Percentiles rank a stretch among this genome's conserved stretches.
phyloP scores from a whole-genome alignment of 1,140 invertebrate species.

The Thrips palmi region DNA sequence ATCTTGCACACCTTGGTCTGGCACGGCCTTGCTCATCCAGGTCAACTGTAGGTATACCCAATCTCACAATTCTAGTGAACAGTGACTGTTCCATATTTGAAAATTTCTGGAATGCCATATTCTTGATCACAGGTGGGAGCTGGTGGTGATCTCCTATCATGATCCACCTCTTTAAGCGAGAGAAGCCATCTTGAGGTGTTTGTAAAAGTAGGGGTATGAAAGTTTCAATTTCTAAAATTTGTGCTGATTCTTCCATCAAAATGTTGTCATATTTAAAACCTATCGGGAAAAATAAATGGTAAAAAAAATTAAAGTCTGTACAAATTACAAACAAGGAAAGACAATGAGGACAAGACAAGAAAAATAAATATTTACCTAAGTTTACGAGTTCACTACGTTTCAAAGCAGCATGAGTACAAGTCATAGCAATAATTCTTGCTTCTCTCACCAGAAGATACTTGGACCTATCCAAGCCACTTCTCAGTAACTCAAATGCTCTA shows the following conservation, averaged over 20 bases:
- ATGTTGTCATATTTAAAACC: slow-evolving; percentile 97
- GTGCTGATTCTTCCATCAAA: slow-evolving; percentile 97
- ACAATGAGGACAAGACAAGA: background rate
- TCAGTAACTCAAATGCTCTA: slow-evolving; percentile 86
- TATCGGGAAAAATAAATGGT: slow-evolving; percentile 17
- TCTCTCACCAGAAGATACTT: slow-evolving; percentile 96
- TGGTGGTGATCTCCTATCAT: slow-evolving; percentile 99
- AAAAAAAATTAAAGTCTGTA: slow-evolving; percentile 10
- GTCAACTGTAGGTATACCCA: slow-evolving; percentile 93
- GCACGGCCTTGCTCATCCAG: slow-evolving; percentile 95
- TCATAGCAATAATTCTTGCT: slow-evolving; percentile 99
- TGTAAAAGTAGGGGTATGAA: slow-evolving; percentile 96
- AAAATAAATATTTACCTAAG: slow-evolving; percentile 36
- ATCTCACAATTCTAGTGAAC: slow-evolving; percentile 86
- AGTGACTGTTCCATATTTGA: slow-evolving; percentile 99
- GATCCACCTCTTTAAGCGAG: slow-evolving; percentile 95
- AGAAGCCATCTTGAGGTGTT: slow-evolving; percentile 91
- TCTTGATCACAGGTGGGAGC: slow-evolving; percentile 97
- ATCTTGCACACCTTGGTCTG: slow-evolving; percentile 54
- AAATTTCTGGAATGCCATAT: slow-evolving; percentile 99
- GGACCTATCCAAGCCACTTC: slow-evolving; percentile 86
- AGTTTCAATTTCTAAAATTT: slow-evolving; percentile 98
- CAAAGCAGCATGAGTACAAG: slow-evolving; percentile 96
- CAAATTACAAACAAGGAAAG: background rate
- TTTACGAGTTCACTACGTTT: slow-evolving; percentile 93